phyloP scores from a whole-genome alignment of 2,797 vertebrate genomes.

The Enteromius afrohamiltoni region DNA sequence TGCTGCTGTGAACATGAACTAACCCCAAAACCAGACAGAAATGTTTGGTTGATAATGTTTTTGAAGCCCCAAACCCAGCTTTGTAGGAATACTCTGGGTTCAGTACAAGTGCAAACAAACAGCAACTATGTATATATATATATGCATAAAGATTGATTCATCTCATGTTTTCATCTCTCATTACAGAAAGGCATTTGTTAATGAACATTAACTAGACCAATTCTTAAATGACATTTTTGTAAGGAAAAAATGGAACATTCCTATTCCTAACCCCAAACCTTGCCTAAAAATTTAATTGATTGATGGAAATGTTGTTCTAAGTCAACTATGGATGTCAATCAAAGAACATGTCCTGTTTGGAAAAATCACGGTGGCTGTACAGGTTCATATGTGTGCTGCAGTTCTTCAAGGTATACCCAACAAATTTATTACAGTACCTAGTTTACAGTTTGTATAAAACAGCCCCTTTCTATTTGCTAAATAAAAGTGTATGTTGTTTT shows the following conservation, averaged over 20 bases:
- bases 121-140: too few relatives aligned
- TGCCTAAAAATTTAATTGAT: not conserved
- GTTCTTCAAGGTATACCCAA: conserved; percentile 73
- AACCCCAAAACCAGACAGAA: not conserved
- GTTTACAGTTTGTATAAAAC: conserved; percentile 78
- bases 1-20: not conserved
- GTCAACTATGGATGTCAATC: not conserved
- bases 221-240: not conserved
- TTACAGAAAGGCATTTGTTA: not conserved
- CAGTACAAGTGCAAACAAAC: conserved; percentile 14
- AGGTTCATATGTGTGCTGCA: conserved; percentile 67
- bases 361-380: conserved; percentile 6
- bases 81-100: not conserved
- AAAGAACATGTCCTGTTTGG: not conserved
- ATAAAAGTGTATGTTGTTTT: conserved; percentile 77
- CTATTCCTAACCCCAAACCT: not conserved
- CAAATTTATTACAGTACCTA: conserved; percentile 72
- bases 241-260: not conserved
- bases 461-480: conserved; percentile 77
- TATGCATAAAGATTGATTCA: not conserved
- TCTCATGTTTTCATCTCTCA: not conserved
- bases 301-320: not conserved
- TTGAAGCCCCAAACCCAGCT: conserved; percentile 3
- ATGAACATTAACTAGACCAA: not conserved
- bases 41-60: conserved; percentile 7